Conservation (phyloP, 2,113 vertebrate genomes). For the Atrichornis clamosus region DNA sequence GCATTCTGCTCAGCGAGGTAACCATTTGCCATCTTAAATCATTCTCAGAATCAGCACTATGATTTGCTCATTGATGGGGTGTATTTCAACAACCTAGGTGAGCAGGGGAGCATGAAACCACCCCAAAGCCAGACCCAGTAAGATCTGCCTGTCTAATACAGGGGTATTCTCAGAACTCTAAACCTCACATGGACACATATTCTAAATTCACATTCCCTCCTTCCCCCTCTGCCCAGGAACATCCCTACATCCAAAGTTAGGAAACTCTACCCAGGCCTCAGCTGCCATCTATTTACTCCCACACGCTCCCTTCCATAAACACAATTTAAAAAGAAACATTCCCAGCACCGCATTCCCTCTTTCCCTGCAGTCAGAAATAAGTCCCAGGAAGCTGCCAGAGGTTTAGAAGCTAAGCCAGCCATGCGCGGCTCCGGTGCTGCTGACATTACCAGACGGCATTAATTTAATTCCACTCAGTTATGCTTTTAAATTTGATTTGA, state of each 20-base stretch:
- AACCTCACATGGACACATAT: background rate
- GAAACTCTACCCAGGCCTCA: background rate
- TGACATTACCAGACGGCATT: constrained; percentile 75
- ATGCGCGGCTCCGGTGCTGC: constrained; percentile 25
- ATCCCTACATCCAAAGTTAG: background rate
- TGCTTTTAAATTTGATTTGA: constrained; percentile 81
- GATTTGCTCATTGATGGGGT: background rate
- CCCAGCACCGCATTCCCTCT: background rate
- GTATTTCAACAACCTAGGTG: background rate
- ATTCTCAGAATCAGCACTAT: background rate
- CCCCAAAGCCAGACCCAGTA: rapidly evolving
- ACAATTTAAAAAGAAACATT: background rate
- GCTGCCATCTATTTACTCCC: background rate
- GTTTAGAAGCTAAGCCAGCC: constrained; percentile 71
- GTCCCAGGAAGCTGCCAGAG: constrained; percentile 47
- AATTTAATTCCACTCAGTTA: constrained; percentile 82
- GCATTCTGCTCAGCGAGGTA: background rate
- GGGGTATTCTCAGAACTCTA: background rate
- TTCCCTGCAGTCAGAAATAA: constrained; percentile 12
- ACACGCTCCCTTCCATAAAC: background rate
- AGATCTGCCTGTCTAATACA: background rate
- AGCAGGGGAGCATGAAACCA: background rate
- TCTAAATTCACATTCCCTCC: background rate
- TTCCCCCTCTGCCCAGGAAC: background rate
- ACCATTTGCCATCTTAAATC: background rate